These are phyloP conservation scores for Polydrusus cervinus DNA, from an alignment of 2,888 invertebrate genomes.

Conservation along the genomic window DNA sequence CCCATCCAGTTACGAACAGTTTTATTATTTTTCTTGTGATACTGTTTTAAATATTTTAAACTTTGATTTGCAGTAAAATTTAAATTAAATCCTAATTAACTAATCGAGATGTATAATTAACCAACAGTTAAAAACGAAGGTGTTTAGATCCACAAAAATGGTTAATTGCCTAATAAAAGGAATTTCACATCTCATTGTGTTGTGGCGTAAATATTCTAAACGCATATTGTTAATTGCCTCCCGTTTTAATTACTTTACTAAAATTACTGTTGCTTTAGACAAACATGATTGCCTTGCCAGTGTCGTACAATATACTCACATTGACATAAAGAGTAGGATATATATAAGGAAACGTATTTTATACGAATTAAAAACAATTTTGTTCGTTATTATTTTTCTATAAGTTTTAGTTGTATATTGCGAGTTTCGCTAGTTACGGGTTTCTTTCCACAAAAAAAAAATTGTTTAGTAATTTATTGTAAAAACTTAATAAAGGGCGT, in stretches of 20 bases:
- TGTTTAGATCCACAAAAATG: background rate
- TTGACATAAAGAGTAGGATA: background rate
- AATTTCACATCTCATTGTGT: slow-evolving; percentile 24
- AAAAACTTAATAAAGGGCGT: too few species aligned
- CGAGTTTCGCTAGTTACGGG: too few species aligned
- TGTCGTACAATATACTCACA: background rate
- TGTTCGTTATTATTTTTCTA: too few species aligned
- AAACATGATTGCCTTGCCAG: background rate
- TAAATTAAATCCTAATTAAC: too few species aligned
- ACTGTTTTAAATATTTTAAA: too few species aligned
- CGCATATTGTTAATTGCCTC: slow-evolving; percentile 9
- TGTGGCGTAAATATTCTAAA: slow-evolving; percentile 23
- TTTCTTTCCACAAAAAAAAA: too few species aligned
- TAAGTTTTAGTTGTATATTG: too few species aligned
- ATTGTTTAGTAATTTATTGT: too few species aligned
- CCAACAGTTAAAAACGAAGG: background rate
- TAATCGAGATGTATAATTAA: background rate
- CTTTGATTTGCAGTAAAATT: too few species aligned
- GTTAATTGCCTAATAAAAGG: slow-evolving; percentile 6
- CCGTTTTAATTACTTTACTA: slow-evolving; percentile 13
- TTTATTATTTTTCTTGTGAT: too few species aligned
- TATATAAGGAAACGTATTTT: background rate
- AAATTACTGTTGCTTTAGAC: slow-evolving; percentile 16
- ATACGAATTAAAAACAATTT: too few species aligned
- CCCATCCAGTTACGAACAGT: too few species aligned